Percentiles rank a stretch among this genome's conserved stretches.
Conservation (phyloP, 2,888 invertebrate genomes). For the Leptinotarsa rubiginosa region DNA sequence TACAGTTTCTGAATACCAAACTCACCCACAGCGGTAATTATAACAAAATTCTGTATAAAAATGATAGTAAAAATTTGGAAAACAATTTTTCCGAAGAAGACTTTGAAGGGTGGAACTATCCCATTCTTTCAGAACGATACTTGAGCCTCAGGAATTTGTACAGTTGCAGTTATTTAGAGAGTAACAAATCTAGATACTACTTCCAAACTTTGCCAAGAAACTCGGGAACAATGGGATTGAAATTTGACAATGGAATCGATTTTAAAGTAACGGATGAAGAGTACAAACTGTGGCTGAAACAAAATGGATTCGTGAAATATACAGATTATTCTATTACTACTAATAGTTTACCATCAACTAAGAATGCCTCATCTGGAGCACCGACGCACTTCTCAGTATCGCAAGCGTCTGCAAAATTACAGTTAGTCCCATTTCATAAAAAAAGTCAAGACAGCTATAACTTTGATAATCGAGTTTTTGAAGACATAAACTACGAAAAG, state of each 20-base stretch:
- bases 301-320: slow-evolving; percentile 39
- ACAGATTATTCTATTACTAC: slow-evolving; percentile 32
- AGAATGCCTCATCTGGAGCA: slow-evolving; percentile 8
- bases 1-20: slow-evolving; percentile 33
- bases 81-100: slow-evolving; percentile 37
- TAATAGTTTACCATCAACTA: slow-evolving; percentile 24
- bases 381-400: slow-evolving; percentile 8
- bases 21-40: slow-evolving; percentile 9
- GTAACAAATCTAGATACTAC: background rate
- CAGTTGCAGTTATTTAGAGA: slow-evolving; percentile 29
- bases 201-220: slow-evolving; percentile 1
- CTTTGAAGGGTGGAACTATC: background rate
- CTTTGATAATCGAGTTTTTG: background rate
- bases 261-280: slow-evolving; percentile 39
- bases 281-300: slow-evolving; percentile 43
- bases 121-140: slow-evolving; percentile 31
- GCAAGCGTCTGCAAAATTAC: background rate
- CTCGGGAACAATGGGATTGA: slow-evolving; percentile 17
- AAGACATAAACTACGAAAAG: background rate
- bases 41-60: slow-evolving; percentile 40
- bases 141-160: slow-evolving; percentile 34
- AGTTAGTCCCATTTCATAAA: background rate
- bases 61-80: slow-evolving; percentile 36
- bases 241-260: slow-evolving; percentile 32
- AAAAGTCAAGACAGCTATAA: background rate